These are phyloP conservation scores for Leucoraja erinaceus DNA, from an alignment of 2,113 vertebrate species.

Conservation along the genomic window DNA sequence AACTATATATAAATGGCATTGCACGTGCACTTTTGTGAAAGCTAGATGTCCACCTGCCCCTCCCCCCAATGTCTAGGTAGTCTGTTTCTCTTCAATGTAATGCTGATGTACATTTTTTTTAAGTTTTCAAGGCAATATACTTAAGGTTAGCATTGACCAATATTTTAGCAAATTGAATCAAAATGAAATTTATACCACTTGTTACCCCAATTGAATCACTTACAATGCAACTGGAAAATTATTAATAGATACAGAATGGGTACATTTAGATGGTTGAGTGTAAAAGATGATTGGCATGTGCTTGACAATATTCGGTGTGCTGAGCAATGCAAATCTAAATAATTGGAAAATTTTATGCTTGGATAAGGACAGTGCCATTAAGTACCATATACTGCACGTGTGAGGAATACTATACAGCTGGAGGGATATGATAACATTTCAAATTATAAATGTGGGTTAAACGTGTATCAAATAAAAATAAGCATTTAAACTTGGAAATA, in stretches of 20 bases:
- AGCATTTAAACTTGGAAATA: constrained; percentile 2
- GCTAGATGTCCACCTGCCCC: neutral
- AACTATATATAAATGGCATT: neutral
- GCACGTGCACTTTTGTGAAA: neutral
- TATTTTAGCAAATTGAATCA: neutral
- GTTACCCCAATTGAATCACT: neutral
- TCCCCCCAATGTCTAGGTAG: neutral
- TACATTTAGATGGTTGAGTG: neutral
- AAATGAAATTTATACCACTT: neutral
- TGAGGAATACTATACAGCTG: neutral
- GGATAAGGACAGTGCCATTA: constrained; percentile 25
- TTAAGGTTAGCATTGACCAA: neutral
- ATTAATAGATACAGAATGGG: neutral
- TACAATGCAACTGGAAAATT: neutral
- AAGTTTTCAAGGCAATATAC: neutral
- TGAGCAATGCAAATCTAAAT: constrained; percentile 28
- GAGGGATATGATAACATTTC: neutral
- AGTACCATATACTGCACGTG: neutral
- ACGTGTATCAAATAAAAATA: neutral
- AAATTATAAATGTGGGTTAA: neutral
- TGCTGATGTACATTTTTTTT: neutral
- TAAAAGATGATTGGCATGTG: constrained; percentile 33
- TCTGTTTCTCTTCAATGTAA: neutral
- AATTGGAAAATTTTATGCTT: constrained; percentile 36
- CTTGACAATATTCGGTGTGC: constrained; percentile 29